Conservation (phyloP, 1,140 invertebrate genomes). For the Polypedilum pembai region DNA sequence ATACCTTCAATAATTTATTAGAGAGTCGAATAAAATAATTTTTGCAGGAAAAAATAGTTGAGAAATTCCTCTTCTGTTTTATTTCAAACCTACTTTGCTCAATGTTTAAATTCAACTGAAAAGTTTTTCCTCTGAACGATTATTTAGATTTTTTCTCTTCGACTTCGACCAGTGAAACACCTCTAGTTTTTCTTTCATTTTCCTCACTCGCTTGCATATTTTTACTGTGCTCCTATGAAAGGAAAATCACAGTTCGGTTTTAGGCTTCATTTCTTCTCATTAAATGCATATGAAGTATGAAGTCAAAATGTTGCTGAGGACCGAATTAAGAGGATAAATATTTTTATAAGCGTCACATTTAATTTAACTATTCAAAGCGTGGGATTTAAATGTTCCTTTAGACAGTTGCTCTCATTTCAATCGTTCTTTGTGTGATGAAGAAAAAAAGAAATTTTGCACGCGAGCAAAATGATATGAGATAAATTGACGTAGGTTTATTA, state of each 20-base stretch:
- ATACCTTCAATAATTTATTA: no score
- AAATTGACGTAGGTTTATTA: no score
- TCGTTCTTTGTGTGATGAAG: no score
- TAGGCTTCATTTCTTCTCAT: background rate
- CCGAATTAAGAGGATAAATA: no score
- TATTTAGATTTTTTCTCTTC: constrained; percentile 16
- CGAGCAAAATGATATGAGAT: no score
- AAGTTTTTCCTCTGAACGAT: background rate
- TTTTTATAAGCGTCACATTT: background rate
- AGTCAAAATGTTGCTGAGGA: background rate
- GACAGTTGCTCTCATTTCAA: background rate
- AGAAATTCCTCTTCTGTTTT: background rate
- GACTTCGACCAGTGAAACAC: background rate
- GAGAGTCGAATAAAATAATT: background rate
- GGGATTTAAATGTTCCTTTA: background rate
- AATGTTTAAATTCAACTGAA: constrained; percentile 13
- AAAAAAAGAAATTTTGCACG: no score
- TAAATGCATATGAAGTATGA: background rate
- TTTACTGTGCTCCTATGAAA: background rate
- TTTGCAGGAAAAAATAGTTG: background rate
- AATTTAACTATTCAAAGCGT: background rate
- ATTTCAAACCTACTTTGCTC: background rate
- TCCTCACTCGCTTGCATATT: background rate
- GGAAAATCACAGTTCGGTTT: background rate
- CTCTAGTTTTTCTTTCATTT: constrained; percentile 13